phyloP scores from a whole-genome alignment of 2,797 vertebrate genomes.

The Etheostoma perlongum region DNA sequence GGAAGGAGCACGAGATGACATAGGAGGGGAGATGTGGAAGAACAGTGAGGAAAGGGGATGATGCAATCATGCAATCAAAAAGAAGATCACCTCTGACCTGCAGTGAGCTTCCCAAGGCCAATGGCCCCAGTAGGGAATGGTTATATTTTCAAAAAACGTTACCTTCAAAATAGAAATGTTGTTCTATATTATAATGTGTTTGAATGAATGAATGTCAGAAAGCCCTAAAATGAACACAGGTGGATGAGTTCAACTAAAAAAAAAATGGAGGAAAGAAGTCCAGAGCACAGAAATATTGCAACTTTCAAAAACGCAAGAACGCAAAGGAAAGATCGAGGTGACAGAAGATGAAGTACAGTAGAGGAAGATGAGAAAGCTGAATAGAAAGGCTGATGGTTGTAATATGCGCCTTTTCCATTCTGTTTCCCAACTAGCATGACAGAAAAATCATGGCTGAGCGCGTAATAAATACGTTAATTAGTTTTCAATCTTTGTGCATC shows the following conservation, averaged over 20 bases:
- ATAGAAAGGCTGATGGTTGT: conserved; percentile 34
- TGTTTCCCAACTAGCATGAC: conserved; percentile 38
- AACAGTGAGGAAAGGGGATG: neutral
- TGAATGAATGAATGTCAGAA: neutral
- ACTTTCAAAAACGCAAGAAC: neutral
- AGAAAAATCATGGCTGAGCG: conserved; percentile 51
- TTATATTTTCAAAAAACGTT: neutral
- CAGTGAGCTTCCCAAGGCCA: conserved; percentile 2
- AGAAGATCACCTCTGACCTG: conserved; percentile 15
- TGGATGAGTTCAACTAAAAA: neutral
- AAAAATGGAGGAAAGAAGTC: neutral
- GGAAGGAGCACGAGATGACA: conserved; percentile 15
- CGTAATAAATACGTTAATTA: conserved; percentile 71
- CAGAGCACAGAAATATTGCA: neutral
- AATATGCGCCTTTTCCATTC: conserved; percentile 31
- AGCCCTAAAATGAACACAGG: neutral
- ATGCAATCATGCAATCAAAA: conserved; percentile 1
- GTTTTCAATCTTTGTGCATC: conserved; percentile 65
- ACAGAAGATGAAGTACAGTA: conserved; percentile 17
- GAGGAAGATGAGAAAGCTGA: conserved; percentile 33
- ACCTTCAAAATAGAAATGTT: neutral
- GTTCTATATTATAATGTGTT: neutral
- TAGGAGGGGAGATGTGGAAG: neutral
- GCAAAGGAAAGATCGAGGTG: conserved; percentile 46
- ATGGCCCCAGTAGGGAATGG: neutral